phyloP scores from a whole-genome alignment of 2,113 vertebrate species.

The Triplophysa tibetana region DNA sequence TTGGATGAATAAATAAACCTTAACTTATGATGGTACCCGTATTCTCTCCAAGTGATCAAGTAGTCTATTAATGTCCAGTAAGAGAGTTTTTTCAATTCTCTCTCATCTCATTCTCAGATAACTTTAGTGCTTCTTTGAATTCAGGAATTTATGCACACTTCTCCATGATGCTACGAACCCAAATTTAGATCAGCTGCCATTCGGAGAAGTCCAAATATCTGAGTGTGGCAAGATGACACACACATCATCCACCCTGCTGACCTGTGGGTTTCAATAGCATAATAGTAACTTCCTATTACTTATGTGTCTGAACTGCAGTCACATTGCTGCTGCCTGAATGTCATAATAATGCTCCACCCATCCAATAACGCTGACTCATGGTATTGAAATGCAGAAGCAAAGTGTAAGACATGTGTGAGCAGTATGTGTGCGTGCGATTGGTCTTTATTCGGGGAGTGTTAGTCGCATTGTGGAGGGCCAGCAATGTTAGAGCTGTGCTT shows the following conservation, averaged over 20 bases:
- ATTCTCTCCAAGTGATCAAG: not conserved
- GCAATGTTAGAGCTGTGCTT: constrained; percentile 7
- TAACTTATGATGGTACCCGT: too few species aligned
- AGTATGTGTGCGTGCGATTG: not conserved
- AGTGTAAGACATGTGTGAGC: constrained; percentile 26
- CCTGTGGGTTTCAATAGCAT: not conserved
- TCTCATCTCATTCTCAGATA: not conserved
- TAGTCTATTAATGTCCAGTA: not conserved
- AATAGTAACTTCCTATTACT: not conserved
- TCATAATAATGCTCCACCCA: not conserved
- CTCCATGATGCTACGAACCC: constrained; percentile 4
- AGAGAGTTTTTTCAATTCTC: not conserved
- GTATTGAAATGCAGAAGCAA: not conserved
- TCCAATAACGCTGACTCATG: constrained; percentile 27
- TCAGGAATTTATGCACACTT: not conserved
- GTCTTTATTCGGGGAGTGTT: too few species aligned
- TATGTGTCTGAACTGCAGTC: not conserved
- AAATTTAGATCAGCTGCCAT: constrained; percentile 24
- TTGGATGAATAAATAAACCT: not conserved
- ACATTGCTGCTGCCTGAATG: too few species aligned
- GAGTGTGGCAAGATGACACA: constrained; percentile 20
- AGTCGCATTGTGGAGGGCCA: not conserved
- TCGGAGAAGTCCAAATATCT: constrained; percentile 7
- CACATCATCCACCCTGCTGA: not conserved
- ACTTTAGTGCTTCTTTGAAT: not conserved